Evolutionary conservation across 2,888 invertebrate species (phyloP).

Genomic region (Salticus scenicus): DNA sequence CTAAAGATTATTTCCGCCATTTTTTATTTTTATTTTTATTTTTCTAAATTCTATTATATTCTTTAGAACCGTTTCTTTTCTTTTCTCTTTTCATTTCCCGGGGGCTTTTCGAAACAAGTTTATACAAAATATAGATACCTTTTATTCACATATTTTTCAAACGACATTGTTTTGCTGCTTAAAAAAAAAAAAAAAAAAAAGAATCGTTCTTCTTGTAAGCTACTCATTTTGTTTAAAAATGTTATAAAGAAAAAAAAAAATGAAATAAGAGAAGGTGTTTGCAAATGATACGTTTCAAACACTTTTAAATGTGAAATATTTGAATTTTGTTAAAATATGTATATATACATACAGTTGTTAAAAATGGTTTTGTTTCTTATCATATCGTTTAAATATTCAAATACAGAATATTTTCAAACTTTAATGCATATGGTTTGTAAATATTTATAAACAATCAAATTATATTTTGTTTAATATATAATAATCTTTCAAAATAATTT

Average conservation of each 20-base stretch:
- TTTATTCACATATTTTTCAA: slow-evolving; percentile 7
- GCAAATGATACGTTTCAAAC: slow-evolving; percentile 6
- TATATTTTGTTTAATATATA: too few relatives aligned
- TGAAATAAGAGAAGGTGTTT: background rate
- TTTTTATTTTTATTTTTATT: background rate
- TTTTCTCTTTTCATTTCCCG: background rate
- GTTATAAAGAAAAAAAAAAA: background rate
- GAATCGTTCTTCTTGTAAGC: background rate
- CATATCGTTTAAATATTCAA: too few relatives aligned
- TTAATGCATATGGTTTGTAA: too few relatives aligned
- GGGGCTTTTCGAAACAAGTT: slow-evolving; percentile 11
- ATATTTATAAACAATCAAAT: too few relatives aligned
- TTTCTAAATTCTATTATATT: background rate
- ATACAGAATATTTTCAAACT: too few relatives aligned
- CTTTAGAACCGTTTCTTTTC: background rate
- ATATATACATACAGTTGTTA: too few relatives aligned
- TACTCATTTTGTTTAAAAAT: background rate
- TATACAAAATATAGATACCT: slow-evolving; percentile 14
- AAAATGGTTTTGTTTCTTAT: too few relatives aligned
- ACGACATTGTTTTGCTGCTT: background rate
- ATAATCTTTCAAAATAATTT: too few relatives aligned
- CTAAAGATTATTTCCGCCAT: background rate
- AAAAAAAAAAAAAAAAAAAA: too few relatives aligned
- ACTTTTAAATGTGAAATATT: background rate
- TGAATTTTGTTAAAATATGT: too few relatives aligned